These are phyloP conservation scores for Brotogeris chrysoptera DNA, from an alignment of 2,797 vertebrate species.

Conservation along the genomic window DNA sequence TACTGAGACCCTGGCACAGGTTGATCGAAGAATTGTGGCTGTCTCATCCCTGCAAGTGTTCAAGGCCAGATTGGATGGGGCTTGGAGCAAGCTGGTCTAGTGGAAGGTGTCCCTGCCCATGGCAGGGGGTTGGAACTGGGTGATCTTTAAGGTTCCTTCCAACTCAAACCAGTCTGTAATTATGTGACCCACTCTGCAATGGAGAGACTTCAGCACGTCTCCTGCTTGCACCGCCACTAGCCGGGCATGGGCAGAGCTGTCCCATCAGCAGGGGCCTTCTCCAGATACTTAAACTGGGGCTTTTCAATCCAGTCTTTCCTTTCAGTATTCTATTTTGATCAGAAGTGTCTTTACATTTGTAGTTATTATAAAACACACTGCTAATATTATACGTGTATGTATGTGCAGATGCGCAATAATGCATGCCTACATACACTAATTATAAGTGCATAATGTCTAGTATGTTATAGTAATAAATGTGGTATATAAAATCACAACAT, in stretches of 20 bases:
- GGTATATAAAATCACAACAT: rapidly evolving
- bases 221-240: rapidly evolving
- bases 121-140: background rate
- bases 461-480: too few relatives aligned
- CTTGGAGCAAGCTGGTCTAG: background rate
- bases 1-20: background rate
- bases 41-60: background rate
- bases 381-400: rapidly evolving
- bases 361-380: rapidly evolving
- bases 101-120: background rate
- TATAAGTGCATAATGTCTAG: background rate
- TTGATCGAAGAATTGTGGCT: background rate
- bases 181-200: too few relatives aligned
- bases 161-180: background rate
- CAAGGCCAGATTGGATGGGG: background rate
- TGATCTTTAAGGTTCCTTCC: background rate
- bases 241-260: rapidly evolving
- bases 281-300: rapidly evolving
- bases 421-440: rapidly evolving
- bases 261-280: background rate
- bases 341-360: background rate
- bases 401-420: rapidly evolving
- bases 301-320: background rate
- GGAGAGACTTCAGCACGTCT: background rate
- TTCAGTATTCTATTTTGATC: background rate